Base-by-base conservation (phyloP, 2,113 vertebrate genomes). In the Pseudois nayaur region DNA sequence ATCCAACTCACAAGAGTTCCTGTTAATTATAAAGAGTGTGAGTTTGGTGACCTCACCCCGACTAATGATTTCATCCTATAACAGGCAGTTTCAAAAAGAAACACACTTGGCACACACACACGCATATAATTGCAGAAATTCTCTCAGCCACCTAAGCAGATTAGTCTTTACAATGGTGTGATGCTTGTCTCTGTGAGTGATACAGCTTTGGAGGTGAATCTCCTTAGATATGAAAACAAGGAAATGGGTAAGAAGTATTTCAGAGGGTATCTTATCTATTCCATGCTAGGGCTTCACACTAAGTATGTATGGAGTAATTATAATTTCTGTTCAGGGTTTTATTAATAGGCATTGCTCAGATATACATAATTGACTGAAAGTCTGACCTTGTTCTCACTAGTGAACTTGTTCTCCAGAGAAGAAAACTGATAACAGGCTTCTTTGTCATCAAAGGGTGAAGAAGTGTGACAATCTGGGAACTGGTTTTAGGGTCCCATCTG, bases 401-500 rank as follows among this genome's bases (percentile, higher is more conserved):
- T 98, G 98, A 98, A 98, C 98, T 98, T 98, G 98, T 98, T 98
- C 98, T 98, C 96, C 89, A 94, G 97, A 94, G 88, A 43, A 98
- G 97, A 98, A 98, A 96, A 96, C 95, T 98, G 98, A 98, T 98
- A 98, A 98, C 98, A 98, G 98, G 60, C 98, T 98, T 98, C 98
- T 98, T 99, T 98, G 99, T 99, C 98, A 98, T 99, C 99, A 98
- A 99, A 99, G 98, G 98, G 98, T 99, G 98, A 99, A 99, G 98
- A 99, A 99, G 99, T 99, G 99, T 99, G 99, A 99, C 99, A 99
- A 98, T 99, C 98, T 98, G 98, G 98, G 98, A 99, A 98, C 99
- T 97, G 98, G 98, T 99, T 99, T 99, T 99, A 99, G 98, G 98
- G 98, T 98, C 98, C 99, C 99, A 99, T 99, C 99, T 99, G 99